Percentiles rank a stretch among this genome's conserved stretches.
Conservation (phyloP, 1,140 invertebrate species). For the Capitella teleta region DNA sequence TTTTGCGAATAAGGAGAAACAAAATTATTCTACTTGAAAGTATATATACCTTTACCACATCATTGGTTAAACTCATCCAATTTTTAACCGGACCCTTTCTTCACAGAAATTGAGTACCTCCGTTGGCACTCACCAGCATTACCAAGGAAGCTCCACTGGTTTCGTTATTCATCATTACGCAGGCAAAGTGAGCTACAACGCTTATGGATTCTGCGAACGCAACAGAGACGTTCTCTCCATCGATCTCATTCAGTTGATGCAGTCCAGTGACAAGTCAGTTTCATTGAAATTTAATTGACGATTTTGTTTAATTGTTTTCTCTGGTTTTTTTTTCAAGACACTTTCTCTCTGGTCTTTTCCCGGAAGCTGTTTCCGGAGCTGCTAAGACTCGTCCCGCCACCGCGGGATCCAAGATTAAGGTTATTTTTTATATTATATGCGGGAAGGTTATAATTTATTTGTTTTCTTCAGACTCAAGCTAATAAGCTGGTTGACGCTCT, state of each 20-base stretch:
- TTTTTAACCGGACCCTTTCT: background rate
- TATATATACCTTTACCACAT: background rate
- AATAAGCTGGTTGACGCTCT: constrained; percentile 59
- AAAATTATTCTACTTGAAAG: background rate
- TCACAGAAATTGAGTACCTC: constrained; percentile 50
- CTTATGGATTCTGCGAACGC: constrained; percentile 64
- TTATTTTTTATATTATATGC: constrained; percentile 14
- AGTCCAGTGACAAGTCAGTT: constrained; percentile 56
- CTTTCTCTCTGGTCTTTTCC: constrained; percentile 10
- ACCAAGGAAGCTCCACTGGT: constrained; percentile 48
- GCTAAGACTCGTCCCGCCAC: constrained; percentile 58
- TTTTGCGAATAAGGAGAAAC: no score
- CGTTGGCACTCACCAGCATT: constrained; percentile 52
- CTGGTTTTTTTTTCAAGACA: background rate
- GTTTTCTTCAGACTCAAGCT: constrained; percentile 49
- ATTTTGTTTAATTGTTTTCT: background rate
- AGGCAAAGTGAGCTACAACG: constrained; percentile 53
- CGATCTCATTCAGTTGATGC: constrained; percentile 63
- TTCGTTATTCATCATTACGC: constrained; percentile 65
- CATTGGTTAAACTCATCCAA: background rate
- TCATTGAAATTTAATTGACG: no score
- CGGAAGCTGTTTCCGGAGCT: constrained; percentile 53
- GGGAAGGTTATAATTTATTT: background rate
- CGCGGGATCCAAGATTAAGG: constrained; percentile 61
- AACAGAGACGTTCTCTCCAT: constrained; percentile 63